Evolutionary conservation across 2,888 invertebrate genomes (phyloP).

Genomic region (Alcis repandata): DNA sequence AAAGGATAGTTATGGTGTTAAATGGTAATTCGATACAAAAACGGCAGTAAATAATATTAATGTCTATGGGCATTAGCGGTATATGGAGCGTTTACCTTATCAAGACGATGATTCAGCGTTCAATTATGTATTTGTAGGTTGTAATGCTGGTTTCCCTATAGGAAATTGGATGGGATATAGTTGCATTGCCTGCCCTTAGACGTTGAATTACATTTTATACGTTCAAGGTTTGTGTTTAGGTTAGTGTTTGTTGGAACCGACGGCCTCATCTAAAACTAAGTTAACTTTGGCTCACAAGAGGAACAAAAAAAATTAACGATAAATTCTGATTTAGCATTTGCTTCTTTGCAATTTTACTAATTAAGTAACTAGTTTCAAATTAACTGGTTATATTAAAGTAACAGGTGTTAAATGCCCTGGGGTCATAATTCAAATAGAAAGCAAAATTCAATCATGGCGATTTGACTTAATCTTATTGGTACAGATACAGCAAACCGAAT

Average conservation of each 20-base stretch:
- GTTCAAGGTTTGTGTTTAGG: neutral
- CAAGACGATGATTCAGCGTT: slow-evolving; percentile 8
- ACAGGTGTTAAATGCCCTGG: slow-evolving; percentile 21
- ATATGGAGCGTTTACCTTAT: slow-evolving; percentile 27
- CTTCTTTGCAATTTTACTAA: no score
- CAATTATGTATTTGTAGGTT: slow-evolving; percentile 14
- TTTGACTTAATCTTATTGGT: neutral
- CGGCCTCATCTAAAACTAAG: neutral
- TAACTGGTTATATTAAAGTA: neutral
- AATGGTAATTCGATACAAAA: slow-evolving; percentile 29
- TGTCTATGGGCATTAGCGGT: slow-evolving; percentile 12
- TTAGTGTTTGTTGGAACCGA: neutral
- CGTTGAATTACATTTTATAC: neutral
- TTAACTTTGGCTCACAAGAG: no score
- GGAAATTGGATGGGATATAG: slow-evolving; percentile 10
- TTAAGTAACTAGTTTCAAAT: neutral
- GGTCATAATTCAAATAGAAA: slow-evolving; percentile 24
- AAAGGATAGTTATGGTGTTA: slow-evolving; percentile 31
- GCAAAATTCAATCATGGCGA: neutral
- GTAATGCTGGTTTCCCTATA: slow-evolving; percentile 16
- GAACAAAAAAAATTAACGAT: no score
- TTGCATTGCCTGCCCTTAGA: neutral
- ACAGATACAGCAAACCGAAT: neutral
- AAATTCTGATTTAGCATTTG: no score
- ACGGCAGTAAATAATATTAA: slow-evolving; percentile 24